phyloP scores from a whole-genome alignment of 2,113 vertebrate species.

The Tychaedon coryphoeus region DNA sequence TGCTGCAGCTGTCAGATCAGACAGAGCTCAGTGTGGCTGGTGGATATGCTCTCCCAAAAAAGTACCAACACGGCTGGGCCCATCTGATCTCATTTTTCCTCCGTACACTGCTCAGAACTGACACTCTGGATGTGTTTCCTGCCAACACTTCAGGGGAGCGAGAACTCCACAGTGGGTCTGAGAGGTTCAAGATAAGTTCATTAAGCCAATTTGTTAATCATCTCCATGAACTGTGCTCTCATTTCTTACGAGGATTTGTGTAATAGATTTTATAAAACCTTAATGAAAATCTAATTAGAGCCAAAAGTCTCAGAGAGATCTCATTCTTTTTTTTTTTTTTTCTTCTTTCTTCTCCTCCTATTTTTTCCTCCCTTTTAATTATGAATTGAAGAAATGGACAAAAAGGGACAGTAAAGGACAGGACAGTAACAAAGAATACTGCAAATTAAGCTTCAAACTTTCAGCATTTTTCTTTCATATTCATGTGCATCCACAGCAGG shows the following conservation, averaged over 20 bases:
- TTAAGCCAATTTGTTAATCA: conserved; percentile 58
- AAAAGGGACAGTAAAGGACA: not conserved
- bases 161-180: not conserved
- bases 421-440: not conserved
- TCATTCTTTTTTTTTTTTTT: not conserved
- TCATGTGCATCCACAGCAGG: not conserved
- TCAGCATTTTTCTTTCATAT: not conserved
- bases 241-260: conserved; percentile 38
- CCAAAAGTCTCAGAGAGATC: conserved; percentile 12
- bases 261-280: conserved; percentile 53
- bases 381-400: not conserved
- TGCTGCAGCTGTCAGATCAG: conserved; percentile 44
- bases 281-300: conserved; percentile 61
- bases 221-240: not conserved
- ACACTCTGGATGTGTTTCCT: not conserved
- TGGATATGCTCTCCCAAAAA: not conserved
- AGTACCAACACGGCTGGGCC: not conserved
- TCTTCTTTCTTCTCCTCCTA: not conserved
- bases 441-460: not conserved
- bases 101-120: not conserved
- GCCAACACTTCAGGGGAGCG: not conserved
- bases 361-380: not conserved
- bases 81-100: not conserved
- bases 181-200: conserved; percentile 36
- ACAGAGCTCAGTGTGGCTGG: not conserved